Evolutionary conservation across 2,113 vertebrate species (phyloP), one percentile per base, ranked within the genome.

Genomic region (Scopus umbretta): DNA sequence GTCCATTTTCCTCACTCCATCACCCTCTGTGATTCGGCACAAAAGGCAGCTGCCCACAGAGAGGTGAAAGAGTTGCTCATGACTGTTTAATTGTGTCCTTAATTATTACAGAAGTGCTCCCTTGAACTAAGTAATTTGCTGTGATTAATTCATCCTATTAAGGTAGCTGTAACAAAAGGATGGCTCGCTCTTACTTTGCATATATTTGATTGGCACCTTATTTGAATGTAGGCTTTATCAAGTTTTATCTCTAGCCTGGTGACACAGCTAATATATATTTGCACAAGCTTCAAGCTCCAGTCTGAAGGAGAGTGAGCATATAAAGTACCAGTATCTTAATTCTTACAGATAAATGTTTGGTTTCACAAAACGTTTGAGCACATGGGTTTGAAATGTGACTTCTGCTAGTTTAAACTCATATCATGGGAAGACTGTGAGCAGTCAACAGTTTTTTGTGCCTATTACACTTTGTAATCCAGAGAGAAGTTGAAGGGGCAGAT

Each of bases 121-220:
- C 36, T 72, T 68, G 62, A 91, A 90, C 66, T 62, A 70, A 88
- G 62, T 75, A 82, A 93, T 95, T 95, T 75, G 45, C 0, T 0
- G 58, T 70, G 95, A 92, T 95, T 96, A 89, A 85, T 95, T 87
- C 85, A 85, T 76, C 49, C 58, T 80, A 74, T 85, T 93, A 92
- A 93, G 42, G 25, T 90, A 47, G 45, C 78, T 80, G 71, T 76
- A 70, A 85, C 82, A 59, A 92, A 92, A 87, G 36, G 18, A 88
- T 76, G 58, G 42, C 74, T 95, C 1, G 4, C 58, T 72, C 45
- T 68, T 95, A 80, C 62, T 94, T 91, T 84, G 45, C 80, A 82
- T 96, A 81, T 15, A 5, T 87, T 87, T 94, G 86, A 95, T 56
- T 92, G 89, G n/a, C 78, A 95, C n/a, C 66, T 76, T 91, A 43